Base-by-base conservation (phyloP, 2,888 invertebrate species). In the Eurytoma adleriae region DNA sequence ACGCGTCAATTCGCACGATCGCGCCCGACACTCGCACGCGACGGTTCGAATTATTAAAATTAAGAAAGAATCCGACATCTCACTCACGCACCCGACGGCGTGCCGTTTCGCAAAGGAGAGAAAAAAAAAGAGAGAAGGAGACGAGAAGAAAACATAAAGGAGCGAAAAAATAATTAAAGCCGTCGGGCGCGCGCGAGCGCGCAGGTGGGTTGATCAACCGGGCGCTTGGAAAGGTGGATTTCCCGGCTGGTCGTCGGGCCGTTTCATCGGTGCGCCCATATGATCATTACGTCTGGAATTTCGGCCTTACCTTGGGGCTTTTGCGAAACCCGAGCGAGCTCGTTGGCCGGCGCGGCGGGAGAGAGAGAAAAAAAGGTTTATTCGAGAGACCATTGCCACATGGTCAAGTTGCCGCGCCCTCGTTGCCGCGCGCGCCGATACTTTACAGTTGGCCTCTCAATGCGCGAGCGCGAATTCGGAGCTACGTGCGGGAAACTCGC, bases 261-360 rank as follows among this genome's bases (percentile, higher is more conserved):
- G 64, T 59, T 71, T 67, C 74, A 69, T 59, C 57, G 56, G 50
- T 18, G 18, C 50, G 40, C 67, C 40, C 69, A 54, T 59, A 75
- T 57, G 64, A 68, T 61, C 73, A 59, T 24, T 69, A 18, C 62
- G 73, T 52, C 40, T 24, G 78, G 81, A 81, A 81, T 82, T 82
- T 82, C 73, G 82, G 82, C 76, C 68, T 82, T 66, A 79, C 82
- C 82, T 82, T 82, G 82, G 61, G 27, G 69, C 59, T 66, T 79
- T 82, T 82, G 73, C 79, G 82, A 82, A 82, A 82, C 64, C 64
- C 27, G n/a, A 66, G 16, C 4, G 67, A 62, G 40, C 20, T 54
- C 20, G n/a, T 40, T 40, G 48, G 64, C 5, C 50, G 16, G 50
- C 40, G 30, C 3, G 14, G 54, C 40, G 27, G 56, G 24, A 56